Conservation (phyloP, 2,888 invertebrate genomes). For the Brachyptera putata region DNA sequence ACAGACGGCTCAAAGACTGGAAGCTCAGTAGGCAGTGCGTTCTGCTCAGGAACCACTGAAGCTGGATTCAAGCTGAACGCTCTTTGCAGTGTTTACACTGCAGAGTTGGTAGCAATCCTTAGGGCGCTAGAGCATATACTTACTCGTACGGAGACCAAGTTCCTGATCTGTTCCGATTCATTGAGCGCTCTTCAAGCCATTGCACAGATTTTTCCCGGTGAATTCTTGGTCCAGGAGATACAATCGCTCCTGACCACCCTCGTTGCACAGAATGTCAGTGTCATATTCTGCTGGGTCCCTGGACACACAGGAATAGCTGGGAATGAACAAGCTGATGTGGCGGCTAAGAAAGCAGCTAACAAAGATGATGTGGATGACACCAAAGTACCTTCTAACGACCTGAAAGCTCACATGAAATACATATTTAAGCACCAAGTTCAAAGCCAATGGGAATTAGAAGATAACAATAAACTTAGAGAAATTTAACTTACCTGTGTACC, state of each 20-base stretch:
- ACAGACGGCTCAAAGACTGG: no score
- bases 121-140: background rate
- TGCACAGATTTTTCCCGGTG: background rate
- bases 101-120: background rate
- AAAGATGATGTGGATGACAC: background rate
- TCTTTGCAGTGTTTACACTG: background rate
- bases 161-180: background rate
- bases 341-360: background rate
- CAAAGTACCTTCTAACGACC: slow-evolving; percentile 2
- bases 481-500: background rate
- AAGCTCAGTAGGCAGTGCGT: no score
- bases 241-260: slow-evolving; percentile 1
- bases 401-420: no score
- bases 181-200: slow-evolving; percentile 2
- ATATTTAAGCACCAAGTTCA: background rate
- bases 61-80: no score
- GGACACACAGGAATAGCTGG: slow-evolving; percentile 21
- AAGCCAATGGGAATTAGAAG: background rate
- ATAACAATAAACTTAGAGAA: slow-evolving; percentile 5
- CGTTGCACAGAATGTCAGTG: background rate
- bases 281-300: slow-evolving; percentile 16
- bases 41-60: no score
- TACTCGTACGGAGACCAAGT: no score
- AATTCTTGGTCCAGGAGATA: background rate
- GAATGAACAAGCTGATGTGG: slow-evolving; percentile 11